Evolutionary conservation across 2,113 vertebrate species (phyloP), one percentile per base, ranked within the genome.

Genomic region (Nestor notabilis): DNA sequence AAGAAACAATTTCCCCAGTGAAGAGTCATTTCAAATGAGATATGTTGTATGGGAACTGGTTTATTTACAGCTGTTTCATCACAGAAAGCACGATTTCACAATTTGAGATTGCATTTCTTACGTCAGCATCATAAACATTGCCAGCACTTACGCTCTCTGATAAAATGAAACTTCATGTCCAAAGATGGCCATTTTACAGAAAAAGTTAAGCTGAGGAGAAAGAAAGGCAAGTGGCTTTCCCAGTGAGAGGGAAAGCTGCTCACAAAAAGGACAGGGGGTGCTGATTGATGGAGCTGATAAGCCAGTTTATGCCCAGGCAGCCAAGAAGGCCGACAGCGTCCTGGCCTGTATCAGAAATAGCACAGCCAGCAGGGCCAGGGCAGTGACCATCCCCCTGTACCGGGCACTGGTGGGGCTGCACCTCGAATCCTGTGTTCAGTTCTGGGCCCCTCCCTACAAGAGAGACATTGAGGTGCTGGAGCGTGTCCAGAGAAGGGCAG

Each of bases 11-110:
- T 81, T 89, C 11, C 9, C 17, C n/a, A 31, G 50, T n/a, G 20
- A 9, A 4, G 3, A 39, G 4, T 15, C 16, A 56, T 90, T 85
- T 79, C 16, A 24, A 10, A 13, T 60, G 37, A 79, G 8, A 44
- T 72, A 47, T 63, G 12, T 50, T 10, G 4, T 21, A 6, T 16
- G 17, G 27, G 3, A 83, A n/a, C 33, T n/a, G 19, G 0, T 2
- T n/a, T 35, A 68, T 71, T 58, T 47, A 13, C 39, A 43, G 15
- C 31, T 74, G 6, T 55, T 87, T 25, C 23, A 27, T 39, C 29
- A 47, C 27, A 37, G n/a, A 49, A 72, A 39, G 27, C 29, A 31
- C 29, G 27, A 3, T 55, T 43, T 29, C 1, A 2, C 17, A 4
- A 15, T 64, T 52, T 31, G 16, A 70, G 49, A 37, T 29, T 43